Evolutionary conservation across 2,113 vertebrate genomes (phyloP).

Genomic region (Eulemur rufifrons): DNA sequence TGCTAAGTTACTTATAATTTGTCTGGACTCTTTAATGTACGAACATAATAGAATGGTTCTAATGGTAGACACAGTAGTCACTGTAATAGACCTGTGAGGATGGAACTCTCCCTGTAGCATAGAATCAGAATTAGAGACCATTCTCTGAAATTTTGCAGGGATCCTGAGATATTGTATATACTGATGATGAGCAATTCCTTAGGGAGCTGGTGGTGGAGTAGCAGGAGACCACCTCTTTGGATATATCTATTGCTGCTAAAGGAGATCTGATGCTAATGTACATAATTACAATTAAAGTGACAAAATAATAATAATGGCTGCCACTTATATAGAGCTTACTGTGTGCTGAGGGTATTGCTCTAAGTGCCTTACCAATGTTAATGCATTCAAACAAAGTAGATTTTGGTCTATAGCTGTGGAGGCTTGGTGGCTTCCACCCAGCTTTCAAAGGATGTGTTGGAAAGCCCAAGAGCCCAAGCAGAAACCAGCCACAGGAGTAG

Average conservation of each 20-base stretch:
- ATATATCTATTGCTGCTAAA: background rate
- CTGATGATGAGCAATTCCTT: background rate
- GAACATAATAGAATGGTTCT: background rate
- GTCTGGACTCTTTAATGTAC: background rate
- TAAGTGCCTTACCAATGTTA: background rate
- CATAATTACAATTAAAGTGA: background rate
- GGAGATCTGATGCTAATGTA: background rate
- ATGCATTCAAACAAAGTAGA: background rate
- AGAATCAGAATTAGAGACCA: background rate
- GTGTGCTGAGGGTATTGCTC: background rate
- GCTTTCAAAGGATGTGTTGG: background rate
- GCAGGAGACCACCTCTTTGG: background rate
- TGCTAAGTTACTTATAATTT: conserved; percentile 1
- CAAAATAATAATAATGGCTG: background rate
- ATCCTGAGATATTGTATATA: background rate
- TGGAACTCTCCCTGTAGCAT: background rate
- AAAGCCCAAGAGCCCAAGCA: background rate
- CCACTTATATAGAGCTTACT: background rate
- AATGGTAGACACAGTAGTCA: background rate
- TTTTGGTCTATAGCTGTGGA: background rate
- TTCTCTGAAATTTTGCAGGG: background rate
- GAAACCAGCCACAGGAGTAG: background rate
- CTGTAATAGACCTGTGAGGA: background rate
- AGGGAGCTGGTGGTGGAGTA: background rate
- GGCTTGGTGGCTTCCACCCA: background rate